Conservation (phyloP, 2,113 vertebrate species). For the Cebidichthys violaceus region DNA sequence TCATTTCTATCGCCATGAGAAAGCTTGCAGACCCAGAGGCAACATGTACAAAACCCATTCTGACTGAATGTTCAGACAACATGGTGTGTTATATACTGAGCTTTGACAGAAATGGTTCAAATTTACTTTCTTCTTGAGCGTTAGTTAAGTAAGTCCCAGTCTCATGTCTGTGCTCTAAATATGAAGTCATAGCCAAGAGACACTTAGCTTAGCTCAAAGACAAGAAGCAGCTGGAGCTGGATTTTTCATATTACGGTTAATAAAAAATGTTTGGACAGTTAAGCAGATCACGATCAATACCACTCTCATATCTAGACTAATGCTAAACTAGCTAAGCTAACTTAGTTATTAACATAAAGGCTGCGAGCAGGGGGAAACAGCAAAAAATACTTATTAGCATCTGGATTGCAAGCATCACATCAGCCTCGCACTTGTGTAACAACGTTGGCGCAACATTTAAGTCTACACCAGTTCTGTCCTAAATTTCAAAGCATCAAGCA, state of each 20-base stretch:
- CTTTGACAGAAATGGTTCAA: not conserved
- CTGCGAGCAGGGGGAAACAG: not conserved
- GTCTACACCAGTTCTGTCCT: too few relatives aligned
- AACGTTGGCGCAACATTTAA: too few relatives aligned
- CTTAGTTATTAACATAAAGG: not conserved
- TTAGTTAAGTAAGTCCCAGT: not conserved
- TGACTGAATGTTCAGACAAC: not conserved
- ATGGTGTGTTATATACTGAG: not conserved
- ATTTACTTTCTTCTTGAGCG: not conserved
- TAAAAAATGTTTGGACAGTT: not conserved
- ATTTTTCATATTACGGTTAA: not conserved
- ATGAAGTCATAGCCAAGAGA: not conserved
- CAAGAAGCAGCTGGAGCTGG: not conserved
- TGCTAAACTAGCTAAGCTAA: not conserved
- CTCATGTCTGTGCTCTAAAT: not conserved
- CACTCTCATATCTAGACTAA: not conserved
- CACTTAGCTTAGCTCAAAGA: not conserved
- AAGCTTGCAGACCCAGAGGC: slow-evolving; percentile 34
- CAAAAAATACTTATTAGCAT: too few relatives aligned
- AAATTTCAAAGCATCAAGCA: too few relatives aligned
- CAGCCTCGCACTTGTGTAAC: too few relatives aligned
- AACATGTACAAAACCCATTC: not conserved
- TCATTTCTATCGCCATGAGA: slow-evolving; percentile 24
- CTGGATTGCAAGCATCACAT: too few relatives aligned
- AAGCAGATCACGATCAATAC: not conserved